These are phyloP conservation scores for Crioceris asparagi DNA, from an alignment of 2,888 invertebrate genomes.

Conservation along the genomic window DNA sequence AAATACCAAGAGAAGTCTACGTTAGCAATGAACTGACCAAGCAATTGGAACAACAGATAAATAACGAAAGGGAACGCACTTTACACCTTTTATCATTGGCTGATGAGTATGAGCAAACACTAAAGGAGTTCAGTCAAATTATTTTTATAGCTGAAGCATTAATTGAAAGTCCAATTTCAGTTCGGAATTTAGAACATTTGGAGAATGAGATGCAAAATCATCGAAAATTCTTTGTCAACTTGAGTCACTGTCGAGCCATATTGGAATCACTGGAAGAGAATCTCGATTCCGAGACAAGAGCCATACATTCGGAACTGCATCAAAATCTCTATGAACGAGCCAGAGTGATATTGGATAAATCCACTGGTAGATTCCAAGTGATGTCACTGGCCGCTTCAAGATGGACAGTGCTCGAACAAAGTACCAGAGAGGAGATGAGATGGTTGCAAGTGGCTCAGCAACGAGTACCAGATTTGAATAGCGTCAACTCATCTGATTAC, in stretches of 20 bases:
- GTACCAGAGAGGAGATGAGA: conserved; percentile 70
- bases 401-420: conserved; percentile 71
- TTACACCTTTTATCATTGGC: conserved; percentile 64
- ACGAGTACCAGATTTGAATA: conserved; percentile 68
- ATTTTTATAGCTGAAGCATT: conserved; percentile 74
- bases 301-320: conserved; percentile 61
- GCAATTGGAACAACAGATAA: conserved; percentile 58
- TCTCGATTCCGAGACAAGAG: conserved; percentile 67
- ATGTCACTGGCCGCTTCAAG: conserved; percentile 77
- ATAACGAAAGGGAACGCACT: conserved; percentile 62
- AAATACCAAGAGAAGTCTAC: conserved; percentile 58
- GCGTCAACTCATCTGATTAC: conserved; percentile 72
- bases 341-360: conserved; percentile 65
- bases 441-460: conserved; percentile 80
- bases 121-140: conserved; percentile 78
- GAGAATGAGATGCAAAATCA: conserved; percentile 85
- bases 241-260: conserved; percentile 78
- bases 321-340: conserved; percentile 68
- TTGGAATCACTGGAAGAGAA: conserved; percentile 78
- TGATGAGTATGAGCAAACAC: conserved; percentile 80
- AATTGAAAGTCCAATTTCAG: conserved; percentile 65
- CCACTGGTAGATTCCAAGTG: conserved; percentile 69
- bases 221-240: conserved; percentile 76
- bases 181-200: conserved; percentile 65
- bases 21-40: conserved; percentile 55